Conservation (phyloP, 2,113 vertebrate species). For the Sturnus vulgaris region DNA sequence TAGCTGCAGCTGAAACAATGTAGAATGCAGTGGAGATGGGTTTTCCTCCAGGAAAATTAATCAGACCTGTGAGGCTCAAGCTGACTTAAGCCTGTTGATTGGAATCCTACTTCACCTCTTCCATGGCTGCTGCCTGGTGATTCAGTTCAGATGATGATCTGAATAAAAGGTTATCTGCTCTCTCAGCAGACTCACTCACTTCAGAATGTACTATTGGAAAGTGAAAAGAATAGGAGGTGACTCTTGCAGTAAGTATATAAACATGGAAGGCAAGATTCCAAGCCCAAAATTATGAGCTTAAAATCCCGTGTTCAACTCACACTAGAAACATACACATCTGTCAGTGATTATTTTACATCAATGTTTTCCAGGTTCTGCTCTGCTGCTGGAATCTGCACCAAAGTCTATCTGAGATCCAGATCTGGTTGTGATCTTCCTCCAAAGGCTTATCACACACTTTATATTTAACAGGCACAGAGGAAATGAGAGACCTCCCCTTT, state of each 20-base stretch:
- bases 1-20: background rate
- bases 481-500: background rate
- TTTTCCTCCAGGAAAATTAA: background rate
- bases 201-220: background rate
- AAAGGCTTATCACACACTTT: background rate
- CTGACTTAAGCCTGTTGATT: background rate
- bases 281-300: background rate
- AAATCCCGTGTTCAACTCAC: rapidly evolving
- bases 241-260: background rate
- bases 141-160: background rate
- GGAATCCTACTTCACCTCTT: background rate
- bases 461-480: background rate
- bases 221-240: background rate
- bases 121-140: background rate
- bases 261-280: background rate
- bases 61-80: background rate
- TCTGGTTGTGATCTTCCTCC: background rate
- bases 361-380: background rate
- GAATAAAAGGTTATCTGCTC: background rate
- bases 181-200: background rate
- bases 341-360: background rate
- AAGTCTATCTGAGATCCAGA: background rate
- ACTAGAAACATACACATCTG: background rate
- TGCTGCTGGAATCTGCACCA: background rate
- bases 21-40: background rate